Base-by-base conservation (phyloP, 2,797 vertebrate genomes). In the Numenius phaeopus region DNA sequence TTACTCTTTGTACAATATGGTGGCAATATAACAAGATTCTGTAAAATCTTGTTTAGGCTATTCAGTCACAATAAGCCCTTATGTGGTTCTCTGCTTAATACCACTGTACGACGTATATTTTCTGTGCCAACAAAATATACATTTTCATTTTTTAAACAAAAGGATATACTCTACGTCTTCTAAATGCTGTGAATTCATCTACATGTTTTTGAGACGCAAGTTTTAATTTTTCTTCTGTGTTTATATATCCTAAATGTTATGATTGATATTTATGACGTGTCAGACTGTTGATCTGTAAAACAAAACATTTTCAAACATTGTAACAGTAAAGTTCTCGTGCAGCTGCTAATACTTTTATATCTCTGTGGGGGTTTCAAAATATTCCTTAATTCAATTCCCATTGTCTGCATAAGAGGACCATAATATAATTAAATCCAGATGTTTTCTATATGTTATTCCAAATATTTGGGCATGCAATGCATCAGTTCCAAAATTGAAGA, bases 361-460 rank as follows among this genome's bases (percentile, higher is more conserved):
- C 95, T 96, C 97, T 97, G 83, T 96, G 94, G 97, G 93, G 95
- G 89, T 97, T 98, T 97, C 87, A 97, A 97, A 98, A 97, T 98
- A 98, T 97, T 97, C 69, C 96, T 98, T 98, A 98, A 97, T 98
- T 98, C 93, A 97, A 90, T 98, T 98, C 94, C 96, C 94, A 94
- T 97, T 98, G 97, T 97, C 96, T 98, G 96, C 94, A 94, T 97
- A 97, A 97, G 90, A 97, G 83, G 94, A 95, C 80, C 96, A 91
- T 94, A 94, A 96, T 95, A 84, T 97, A 98, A 98, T 98, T 97
- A 98, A 98, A 95, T 88, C 89, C 97, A 98, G 97, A 97, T 98
- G 97, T 97, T 97, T 98, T 97, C 95, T 96, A 89, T 89, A 95
- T 75, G 76, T 94, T 98, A 97, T 97, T 96, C 96, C 95, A 98